These are phyloP conservation scores for Sinosuthora webbiana DNA, from an alignment of 2,113 vertebrate species.

Conservation along the genomic window DNA sequence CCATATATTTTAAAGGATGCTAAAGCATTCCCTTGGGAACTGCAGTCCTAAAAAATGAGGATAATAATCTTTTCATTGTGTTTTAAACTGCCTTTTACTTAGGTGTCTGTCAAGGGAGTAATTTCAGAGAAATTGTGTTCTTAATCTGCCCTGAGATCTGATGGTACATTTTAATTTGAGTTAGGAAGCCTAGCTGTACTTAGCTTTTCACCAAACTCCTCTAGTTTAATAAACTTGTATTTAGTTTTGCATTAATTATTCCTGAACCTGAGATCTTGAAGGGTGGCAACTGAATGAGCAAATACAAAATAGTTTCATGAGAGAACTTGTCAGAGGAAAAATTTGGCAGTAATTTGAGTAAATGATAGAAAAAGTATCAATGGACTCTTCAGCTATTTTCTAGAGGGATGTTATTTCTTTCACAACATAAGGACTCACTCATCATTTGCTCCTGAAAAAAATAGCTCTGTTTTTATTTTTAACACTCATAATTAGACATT, in stretches of 20 bases:
- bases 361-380: slow-evolving; percentile 39
- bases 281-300: not conserved
- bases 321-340: not conserved
- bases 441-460: slow-evolving; percentile 48
- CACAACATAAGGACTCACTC: not conserved
- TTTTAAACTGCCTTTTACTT: slow-evolving; percentile 20
- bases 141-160: not conserved
- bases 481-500: slow-evolving; percentile 49
- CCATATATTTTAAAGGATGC: not conserved
- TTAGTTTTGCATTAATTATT: slow-evolving; percentile 1
- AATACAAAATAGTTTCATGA: not conserved
- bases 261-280: not conserved
- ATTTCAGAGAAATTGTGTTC: not conserved
- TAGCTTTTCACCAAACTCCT: not conserved
- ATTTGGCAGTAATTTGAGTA: slow-evolving; percentile 17
- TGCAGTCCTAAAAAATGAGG: not conserved
- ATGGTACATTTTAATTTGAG: not conserved
- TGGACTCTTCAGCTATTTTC: slow-evolving; percentile 42
- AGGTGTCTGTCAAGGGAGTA: not conserved
- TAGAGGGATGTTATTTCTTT: slow-evolving; percentile 32
- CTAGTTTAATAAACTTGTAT: not conserved
- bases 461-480: slow-evolving; percentile 61
- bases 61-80: not conserved
- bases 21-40: not conserved
- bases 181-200: not conserved